These are phyloP conservation scores for Drosophila ohnishii DNA, from an alignment of 1,140 invertebrate genomes.

Conservation along the genomic window DNA sequence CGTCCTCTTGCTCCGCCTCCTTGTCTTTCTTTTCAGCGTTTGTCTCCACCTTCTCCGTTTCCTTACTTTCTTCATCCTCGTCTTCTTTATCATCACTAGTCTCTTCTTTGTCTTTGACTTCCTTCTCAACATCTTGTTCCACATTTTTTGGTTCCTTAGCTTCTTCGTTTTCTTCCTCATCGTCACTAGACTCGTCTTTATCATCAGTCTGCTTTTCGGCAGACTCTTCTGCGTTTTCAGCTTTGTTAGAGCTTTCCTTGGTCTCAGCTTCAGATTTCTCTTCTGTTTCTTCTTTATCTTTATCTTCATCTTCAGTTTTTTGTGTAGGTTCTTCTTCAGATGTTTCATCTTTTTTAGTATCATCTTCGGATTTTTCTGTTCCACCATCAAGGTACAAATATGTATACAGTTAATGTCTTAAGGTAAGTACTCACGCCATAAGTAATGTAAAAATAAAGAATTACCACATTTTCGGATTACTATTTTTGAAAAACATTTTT, in stretches of 20 bases:
- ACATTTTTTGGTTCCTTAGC: neutral
- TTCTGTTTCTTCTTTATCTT: slow-evolving; percentile 22
- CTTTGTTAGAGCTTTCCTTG: slow-evolving; percentile 2
- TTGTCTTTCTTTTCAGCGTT: neutral
- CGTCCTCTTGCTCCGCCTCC: neutral
- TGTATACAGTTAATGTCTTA: slow-evolving; percentile 23
- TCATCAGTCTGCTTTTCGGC: neutral
- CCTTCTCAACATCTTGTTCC: neutral
- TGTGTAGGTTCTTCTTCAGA: neutral
- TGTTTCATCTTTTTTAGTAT: slow-evolving; percentile 7
- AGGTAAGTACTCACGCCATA: neutral
- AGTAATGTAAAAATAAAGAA: slow-evolving; percentile 1
- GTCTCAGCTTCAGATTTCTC: slow-evolving; percentile 3
- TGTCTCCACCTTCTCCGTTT: neutral
- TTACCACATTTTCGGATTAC: neutral
- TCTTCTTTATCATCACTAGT: neutral
- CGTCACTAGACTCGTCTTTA: neutral
- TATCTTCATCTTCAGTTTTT: slow-evolving; percentile 11
- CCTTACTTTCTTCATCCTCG: neutral
- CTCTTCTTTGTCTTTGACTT: neutral
- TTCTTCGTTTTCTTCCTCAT: slow-evolving; percentile 1
- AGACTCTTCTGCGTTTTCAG: neutral
- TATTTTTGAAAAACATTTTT: neutral
- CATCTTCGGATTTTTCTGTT: slow-evolving; percentile 15
- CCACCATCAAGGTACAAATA: slow-evolving; percentile 30